A percentile compares a stretch with the other conserved stretches of the same genome.
Conservation (phyloP, 2,113 vertebrate species). For the Steatornis caripensis region DNA sequence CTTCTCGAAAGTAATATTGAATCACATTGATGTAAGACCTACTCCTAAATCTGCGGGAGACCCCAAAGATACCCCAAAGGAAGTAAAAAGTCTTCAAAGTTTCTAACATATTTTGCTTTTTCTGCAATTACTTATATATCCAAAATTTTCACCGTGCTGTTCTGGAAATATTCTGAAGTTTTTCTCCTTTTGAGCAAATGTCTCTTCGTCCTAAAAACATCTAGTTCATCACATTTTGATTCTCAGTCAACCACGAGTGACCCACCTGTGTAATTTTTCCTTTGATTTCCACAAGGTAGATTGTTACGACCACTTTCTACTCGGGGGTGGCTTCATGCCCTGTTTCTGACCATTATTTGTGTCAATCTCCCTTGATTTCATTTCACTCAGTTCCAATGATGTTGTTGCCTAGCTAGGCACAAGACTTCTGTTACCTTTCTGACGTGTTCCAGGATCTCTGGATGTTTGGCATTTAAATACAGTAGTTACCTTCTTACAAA, state of each 20-base stretch:
- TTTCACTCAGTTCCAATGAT: not conserved
- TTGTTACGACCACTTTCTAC: not conserved
- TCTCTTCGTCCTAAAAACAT: not conserved
- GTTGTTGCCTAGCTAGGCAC: not conserved
- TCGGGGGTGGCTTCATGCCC: not conserved
- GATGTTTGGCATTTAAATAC: not conserved
- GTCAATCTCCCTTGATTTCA: not conserved
- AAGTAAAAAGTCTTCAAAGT: not conserved
- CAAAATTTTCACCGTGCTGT: not conserved
- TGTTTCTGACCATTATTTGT: not conserved
- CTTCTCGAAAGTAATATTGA: not conserved
- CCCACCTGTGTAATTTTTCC: not conserved
- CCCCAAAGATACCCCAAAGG: not conserved
- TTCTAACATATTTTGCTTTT: not conserved
- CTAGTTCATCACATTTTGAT: not conserved
- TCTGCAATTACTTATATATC: not conserved
- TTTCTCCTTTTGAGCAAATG: not conserved
- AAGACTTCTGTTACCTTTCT: not conserved
- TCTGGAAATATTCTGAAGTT: not conserved
- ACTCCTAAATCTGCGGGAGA: not conserved
- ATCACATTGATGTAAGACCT: not conserved
- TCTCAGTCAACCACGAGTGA: not conserved
- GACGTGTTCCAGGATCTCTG: not conserved
- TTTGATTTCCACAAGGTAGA: not conserved
- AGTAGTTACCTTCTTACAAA: not conserved